Evolutionary conservation across 2,113 vertebrate species (phyloP), one percentile per base, ranked within the genome.

Genomic region (Mus spicilegus): DNA sequence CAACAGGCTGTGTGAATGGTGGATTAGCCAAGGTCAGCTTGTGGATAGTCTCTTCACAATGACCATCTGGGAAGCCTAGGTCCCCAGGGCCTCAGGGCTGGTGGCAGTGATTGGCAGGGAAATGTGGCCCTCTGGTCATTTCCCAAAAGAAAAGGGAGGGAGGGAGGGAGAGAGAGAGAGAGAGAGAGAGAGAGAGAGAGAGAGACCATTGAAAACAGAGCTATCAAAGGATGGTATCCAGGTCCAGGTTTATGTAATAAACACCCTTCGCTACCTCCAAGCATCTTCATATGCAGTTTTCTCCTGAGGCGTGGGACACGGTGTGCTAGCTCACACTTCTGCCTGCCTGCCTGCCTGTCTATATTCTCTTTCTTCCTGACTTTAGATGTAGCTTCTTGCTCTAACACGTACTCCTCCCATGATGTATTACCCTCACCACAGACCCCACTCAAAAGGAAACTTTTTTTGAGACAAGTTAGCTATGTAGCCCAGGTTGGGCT

Each of bases 201-300:
- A 56, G 14, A 56, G 14, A 56, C 69, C 69, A 58, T 75, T 84
- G 72, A 94, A 61, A 94, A 77, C 28, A 67, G 58, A 24, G n/a
- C 28, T 46, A n/a, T 56, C 85, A 63, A 39, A 93, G 56, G 63
- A 58, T 61, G 22, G 16, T 67, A 81, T 92, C 70, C 58, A 96
- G 94, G 58, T 49, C 86, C 42, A n/a, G n/a, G n/a, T 92, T 88
- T 92, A 77, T 61, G 87, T 88, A 65, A 75, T 80, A 85, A 69
- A 65, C 5, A 36, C 67, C 30, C 76, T 90, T 85, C 3, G 28
- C 28, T 46, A 82, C 86, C 56, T 67, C 67, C 82, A 88, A 77
- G 11, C 72, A 33, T 77, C 70, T 70, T 85, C 39, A n/a, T 20
- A 11, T 36, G 39, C n/a, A 10, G 19, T 77, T 63, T 70, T 54